Evolutionary conservation across 2,113 vertebrate species (phyloP), one percentile per base, ranked within the genome.

Genomic region (Pimephales promelas): DNA sequence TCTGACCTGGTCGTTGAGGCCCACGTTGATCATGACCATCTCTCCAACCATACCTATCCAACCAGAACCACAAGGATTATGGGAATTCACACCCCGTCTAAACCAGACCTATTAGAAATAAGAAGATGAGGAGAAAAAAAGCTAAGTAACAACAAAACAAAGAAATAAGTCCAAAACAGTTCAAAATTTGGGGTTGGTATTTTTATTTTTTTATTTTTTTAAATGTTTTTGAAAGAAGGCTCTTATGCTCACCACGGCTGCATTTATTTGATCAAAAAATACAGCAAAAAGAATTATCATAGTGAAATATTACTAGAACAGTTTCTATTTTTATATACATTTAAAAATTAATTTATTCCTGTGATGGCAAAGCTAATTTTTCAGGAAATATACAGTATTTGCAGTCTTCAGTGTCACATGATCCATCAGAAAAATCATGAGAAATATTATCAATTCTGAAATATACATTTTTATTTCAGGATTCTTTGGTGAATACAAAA

Each of bases 11-110:
- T 99, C 97, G 3, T 97, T 97, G 62, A 98, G 94, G 80, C 97
- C 98, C 22, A 99, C 96, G 2, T 94, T 95, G 87, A 99, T 91
- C 97, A 97, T 98, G 78, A 94, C 90, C 97, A 99, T 97, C 85
- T 99, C 97, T 76, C 97, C 97, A 28, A 99, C 94, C 98, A 99
- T 99, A 92, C 94, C 94, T 64, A 99, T 96, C 98, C 98, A 99
- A 86, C 98, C 96, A 10, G 97, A 98, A 75, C 98, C 98, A 82
- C 96, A 93, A 5, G 98, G 97, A 76, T 97, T 98, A 90, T 99
- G 96, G 0, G 98, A 97, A 86, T 96, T 98, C 79, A 99, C 95
- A 0, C 98, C 97, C 74, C 97, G 95, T 88, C 98, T 94, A 92
- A 99, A 99, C 98, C 98, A 99, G 62, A 99, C 97, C 98, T 99